These are phyloP conservation scores for Helostoma temminkii DNA, from an alignment of 2,797 vertebrate species.

Conservation along the genomic window DNA sequence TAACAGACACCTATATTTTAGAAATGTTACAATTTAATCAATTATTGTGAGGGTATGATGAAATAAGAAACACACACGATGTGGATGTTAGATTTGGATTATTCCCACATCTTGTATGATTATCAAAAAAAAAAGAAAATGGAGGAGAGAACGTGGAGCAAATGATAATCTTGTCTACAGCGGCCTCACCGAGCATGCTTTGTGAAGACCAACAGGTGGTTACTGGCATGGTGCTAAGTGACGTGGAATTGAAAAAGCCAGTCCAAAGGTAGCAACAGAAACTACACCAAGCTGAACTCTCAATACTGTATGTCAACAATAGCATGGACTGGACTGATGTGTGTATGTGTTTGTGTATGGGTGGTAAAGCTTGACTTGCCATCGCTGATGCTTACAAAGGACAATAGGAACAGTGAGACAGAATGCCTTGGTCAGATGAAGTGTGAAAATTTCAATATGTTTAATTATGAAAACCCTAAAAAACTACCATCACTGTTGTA, in stretches of 20 bases:
- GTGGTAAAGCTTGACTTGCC: background rate
- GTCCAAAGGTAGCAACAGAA: slow-evolving; percentile 53
- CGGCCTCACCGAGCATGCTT: slow-evolving; percentile 53
- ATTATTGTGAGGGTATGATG: too few relatives aligned
- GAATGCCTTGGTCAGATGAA: background rate
- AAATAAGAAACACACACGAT: background rate
- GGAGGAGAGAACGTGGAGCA: background rate
- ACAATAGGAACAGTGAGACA: background rate
- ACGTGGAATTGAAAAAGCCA: slow-evolving; percentile 43
- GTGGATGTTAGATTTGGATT: background rate
- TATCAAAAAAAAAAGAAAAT: slow-evolving; percentile 6
- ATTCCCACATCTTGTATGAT: background rate
- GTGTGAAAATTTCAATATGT: background rate
- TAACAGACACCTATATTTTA: too few relatives aligned
- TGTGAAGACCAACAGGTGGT: slow-evolving; percentile 31
- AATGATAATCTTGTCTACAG: slow-evolving; percentile 14
- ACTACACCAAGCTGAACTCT: slow-evolving; percentile 36
- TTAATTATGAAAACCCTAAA: slow-evolving; percentile 2
- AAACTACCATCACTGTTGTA: background rate
- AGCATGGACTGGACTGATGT: background rate
- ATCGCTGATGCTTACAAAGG: background rate
- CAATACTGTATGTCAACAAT: slow-evolving; percentile 36
- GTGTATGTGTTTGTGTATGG: slow-evolving; percentile 9
- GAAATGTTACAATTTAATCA: too few relatives aligned
- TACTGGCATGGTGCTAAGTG: slow-evolving; percentile 49